phyloP scores from a whole-genome alignment of 2,113 vertebrate species.

The Scolopax mira region DNA sequence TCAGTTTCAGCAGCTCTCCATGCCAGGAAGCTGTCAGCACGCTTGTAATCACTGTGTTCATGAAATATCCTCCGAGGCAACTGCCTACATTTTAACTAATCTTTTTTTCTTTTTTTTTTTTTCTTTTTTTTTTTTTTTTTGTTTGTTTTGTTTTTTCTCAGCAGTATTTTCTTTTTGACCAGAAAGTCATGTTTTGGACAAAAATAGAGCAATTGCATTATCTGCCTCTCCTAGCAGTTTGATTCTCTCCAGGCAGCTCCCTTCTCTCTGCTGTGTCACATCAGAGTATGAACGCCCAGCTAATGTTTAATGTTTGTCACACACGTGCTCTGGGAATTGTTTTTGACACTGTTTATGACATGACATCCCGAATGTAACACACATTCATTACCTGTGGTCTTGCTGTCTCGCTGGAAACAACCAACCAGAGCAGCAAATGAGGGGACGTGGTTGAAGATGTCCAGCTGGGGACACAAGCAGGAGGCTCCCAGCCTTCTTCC shows the following conservation, averaged over 20 bases:
- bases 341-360: not conserved
- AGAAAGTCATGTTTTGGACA: not conserved
- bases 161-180: not conserved
- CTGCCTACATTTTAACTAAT: not conserved
- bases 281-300: fast-evolving
- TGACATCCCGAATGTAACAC: not conserved
- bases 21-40: constrained; percentile 53
- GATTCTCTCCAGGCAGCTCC: not conserved
- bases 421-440: fast-evolving
- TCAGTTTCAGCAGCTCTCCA: not conserved
- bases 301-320: not conserved
- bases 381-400: not conserved
- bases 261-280: not conserved
- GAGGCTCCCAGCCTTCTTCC: not conserved
- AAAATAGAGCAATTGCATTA: not conserved
- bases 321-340: not conserved
- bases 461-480: not conserved
- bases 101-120: not conserved
- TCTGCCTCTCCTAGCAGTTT: not conserved
- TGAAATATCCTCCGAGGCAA: not conserved
- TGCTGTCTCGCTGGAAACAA: fast-evolving
- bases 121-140: too few species aligned
- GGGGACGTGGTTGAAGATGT: fast-evolving
- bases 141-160: too few species aligned
- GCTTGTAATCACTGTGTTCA: not conserved